Percentiles rank a stretch among this genome's conserved stretches.
phyloP scores from a whole-genome alignment of 1,140 invertebrate genomes.

The Sitobion miscanthi region DNA sequence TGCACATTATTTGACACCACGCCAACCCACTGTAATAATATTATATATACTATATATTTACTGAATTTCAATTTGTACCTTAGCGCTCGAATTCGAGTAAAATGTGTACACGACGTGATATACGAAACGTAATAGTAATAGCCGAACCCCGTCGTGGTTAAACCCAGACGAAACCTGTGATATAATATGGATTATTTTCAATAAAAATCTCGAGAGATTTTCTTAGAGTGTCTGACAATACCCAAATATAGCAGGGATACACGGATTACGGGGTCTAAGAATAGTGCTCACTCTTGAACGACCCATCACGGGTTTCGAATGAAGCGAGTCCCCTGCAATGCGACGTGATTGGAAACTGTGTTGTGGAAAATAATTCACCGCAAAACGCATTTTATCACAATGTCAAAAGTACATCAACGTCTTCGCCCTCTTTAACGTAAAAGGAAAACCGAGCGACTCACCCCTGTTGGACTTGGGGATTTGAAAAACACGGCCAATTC shows the following conservation, averaged over 20 bases:
- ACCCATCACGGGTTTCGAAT: neutral
- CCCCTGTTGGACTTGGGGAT: neutral
- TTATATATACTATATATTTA: neutral
- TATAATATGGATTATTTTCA: neutral
- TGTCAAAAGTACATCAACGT: neutral
- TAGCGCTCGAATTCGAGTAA: neutral
- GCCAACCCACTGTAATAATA: neutral
- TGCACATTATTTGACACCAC: neutral
- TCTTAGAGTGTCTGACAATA: neutral
- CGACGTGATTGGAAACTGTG: neutral
- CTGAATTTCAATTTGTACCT: neutral
- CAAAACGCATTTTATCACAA: neutral
- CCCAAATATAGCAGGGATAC: too few relatives aligned
- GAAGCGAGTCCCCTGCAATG: neutral
- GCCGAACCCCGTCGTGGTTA: neutral
- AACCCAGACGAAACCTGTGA: neutral
- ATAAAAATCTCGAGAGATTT: neutral
- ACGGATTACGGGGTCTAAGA: neutral
- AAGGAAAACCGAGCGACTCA: neutral
- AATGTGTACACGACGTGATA: neutral
- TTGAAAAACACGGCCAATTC: too few relatives aligned
- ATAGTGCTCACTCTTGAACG: accelerated
- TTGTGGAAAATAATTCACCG: neutral
- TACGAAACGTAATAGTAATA: neutral
- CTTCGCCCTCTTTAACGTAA: too few relatives aligned